Evolutionary conservation across 2,888 invertebrate species (phyloP).

Genomic region (Aphodius granarius): DNA sequence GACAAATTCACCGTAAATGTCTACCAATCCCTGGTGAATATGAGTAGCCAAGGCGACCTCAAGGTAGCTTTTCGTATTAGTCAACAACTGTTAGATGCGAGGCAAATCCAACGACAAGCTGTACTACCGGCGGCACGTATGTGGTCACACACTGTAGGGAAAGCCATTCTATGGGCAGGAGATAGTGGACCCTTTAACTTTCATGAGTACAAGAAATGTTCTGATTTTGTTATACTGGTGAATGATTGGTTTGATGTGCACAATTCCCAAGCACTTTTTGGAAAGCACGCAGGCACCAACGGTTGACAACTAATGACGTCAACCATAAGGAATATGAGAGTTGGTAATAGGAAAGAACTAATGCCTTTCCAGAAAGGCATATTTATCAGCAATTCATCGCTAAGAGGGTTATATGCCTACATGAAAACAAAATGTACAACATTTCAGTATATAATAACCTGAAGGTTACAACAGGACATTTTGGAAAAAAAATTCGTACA

Average conservation of each 20-base stretch:
- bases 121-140: conserved; percentile 31
- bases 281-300: conserved; percentile 15
- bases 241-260: conserved; percentile 37
- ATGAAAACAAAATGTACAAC: background rate
- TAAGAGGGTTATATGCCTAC: conserved; percentile 13
- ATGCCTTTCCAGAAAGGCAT: conserved; percentile 33
- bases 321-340: conserved; percentile 28
- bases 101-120: conserved; percentile 32
- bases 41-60: conserved; percentile 24
- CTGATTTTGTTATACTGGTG: conserved; percentile 8
- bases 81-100: conserved; percentile 30
- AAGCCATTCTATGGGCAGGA: conserved; percentile 24
- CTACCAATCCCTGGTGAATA: too few species aligned
- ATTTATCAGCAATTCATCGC: conserved; percentile 17
- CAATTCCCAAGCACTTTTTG: conserved; percentile 30
- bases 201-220: conserved; percentile 17
- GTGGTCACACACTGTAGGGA: conserved; percentile 2
- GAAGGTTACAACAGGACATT: conserved; percentile 8
- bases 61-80: conserved; percentile 32
- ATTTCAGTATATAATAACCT: conserved; percentile 12
- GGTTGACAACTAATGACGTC: conserved; percentile 30
- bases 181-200: conserved; percentile 20
- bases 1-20: too few species aligned
- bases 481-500: conserved; percentile 1
- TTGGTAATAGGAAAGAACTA: conserved; percentile 30